These are phyloP conservation scores for Eurosta solidaginis DNA, from an alignment of 1,140 invertebrate species.

Conservation along the genomic window DNA sequence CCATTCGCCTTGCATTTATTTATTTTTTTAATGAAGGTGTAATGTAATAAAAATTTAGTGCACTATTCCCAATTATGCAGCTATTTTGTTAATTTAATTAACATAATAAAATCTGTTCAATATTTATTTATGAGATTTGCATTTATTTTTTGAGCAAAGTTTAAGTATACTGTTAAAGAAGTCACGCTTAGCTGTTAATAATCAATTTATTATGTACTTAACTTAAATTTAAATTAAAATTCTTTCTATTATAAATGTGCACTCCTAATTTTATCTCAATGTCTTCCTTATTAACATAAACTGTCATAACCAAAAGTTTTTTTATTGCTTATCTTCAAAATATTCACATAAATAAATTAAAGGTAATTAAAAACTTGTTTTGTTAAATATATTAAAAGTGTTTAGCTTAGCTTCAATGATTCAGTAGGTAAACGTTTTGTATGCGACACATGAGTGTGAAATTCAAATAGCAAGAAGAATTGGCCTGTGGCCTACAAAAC, in stretches of 20 bases:
- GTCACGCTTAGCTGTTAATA: not conserved
- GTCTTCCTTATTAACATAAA: constrained; percentile 18
- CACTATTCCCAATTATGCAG: no score
- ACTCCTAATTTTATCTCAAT: not conserved
- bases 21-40: no score
- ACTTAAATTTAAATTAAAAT: not conserved
- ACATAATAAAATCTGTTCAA: no score
- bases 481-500: not conserved
- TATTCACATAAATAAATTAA: constrained; percentile 15
- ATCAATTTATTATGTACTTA: not conserved
- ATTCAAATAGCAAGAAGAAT: not conserved
- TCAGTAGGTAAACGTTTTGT: constrained; percentile 4
- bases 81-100: no score
- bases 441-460: constrained; percentile 13
- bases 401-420: not conserved
- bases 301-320: not conserved
- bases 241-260: not conserved
- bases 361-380: constrained; percentile 4
- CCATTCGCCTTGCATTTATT: no score
- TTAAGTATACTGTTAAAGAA: not conserved
- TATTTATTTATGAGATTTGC: no score
- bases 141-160: no score
- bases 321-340: not conserved
- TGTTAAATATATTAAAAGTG: not conserved
- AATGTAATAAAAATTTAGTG: no score